Evolutionary conservation across 37 sponge, comb jelly and placozoan species (phyloP).

Genomic region (Bolinopsis microptera): DNA sequence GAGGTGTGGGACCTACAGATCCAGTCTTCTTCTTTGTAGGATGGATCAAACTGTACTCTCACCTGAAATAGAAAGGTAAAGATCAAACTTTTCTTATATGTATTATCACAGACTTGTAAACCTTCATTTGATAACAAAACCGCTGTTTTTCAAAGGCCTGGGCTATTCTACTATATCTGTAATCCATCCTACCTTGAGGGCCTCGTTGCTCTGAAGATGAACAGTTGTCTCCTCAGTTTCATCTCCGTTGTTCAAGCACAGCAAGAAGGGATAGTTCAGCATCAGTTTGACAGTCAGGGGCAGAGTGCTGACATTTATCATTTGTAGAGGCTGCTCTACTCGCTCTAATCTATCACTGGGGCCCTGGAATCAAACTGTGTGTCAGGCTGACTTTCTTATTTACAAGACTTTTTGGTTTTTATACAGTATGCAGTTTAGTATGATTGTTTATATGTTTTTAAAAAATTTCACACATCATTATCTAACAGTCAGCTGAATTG

Average conservation of each 20-base stretch:
- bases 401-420: no score
- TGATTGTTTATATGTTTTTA: no score
- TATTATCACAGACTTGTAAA: no score
- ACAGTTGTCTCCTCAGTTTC: conserved; percentile 37
- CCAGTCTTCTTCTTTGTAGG: conserved; percentile 75
- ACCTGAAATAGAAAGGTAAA: conserved; percentile 46
- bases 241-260: conserved; percentile 2
- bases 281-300: conserved; percentile 74
- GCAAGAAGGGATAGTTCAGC: conserved; percentile 75
- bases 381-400: no score
- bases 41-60: conserved; percentile 80
- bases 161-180: no score
- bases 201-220: background rate
- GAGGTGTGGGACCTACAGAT: conserved; percentile 66
- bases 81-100: no score
- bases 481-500: no score
- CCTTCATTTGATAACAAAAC: no score
- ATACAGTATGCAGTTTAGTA: no score
- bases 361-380: conserved; percentile 72
- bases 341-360: conserved; percentile 70
- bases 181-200: conserved; percentile 29
- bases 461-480: no score
- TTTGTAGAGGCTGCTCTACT: conserved; percentile 68
- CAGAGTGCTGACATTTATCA: conserved; percentile 78
- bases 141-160: no score